phyloP scores from a whole-genome alignment of 2,888 invertebrate genomes.

The Gastracanthus pulcherrimus region DNA sequence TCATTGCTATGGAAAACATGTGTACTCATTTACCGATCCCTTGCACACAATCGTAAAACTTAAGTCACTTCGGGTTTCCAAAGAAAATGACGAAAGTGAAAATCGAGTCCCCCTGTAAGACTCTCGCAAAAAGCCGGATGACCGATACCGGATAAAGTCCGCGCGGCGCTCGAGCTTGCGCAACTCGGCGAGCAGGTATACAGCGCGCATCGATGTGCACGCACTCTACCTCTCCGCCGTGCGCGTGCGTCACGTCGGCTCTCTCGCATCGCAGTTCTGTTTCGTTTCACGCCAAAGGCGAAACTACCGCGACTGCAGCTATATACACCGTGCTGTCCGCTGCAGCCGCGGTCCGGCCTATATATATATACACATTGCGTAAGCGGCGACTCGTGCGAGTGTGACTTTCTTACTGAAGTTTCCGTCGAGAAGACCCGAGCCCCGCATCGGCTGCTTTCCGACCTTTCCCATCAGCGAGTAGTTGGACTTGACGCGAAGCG shows the following conservation, averaged over 20 bases:
- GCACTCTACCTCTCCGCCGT: no score
- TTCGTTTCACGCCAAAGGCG: background rate
- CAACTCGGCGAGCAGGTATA: no score
- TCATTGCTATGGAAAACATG: no score
- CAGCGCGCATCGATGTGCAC: no score
- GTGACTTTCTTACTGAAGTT: slow-evolving; percentile 72
- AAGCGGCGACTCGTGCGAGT: background rate
- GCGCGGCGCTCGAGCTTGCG: no score
- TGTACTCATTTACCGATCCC: no score
- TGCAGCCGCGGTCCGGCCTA: background rate
- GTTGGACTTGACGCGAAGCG: slow-evolving; percentile 68
- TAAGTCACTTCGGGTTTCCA: no score
- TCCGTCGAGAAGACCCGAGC: slow-evolving; percentile 70
- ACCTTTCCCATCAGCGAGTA: slow-evolving; percentile 73
- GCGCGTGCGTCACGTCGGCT: background rate
- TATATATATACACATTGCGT: background rate
- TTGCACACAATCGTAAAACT: no score
- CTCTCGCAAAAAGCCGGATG: background rate
- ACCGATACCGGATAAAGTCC: no score
- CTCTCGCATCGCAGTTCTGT: background rate
- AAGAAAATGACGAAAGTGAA: background rate
- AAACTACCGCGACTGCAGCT: background rate
- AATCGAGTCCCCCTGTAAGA: background rate
- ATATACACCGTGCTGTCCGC: background rate
- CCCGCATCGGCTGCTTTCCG: slow-evolving; percentile 69